These are phyloP conservation scores for Leptonema lineaticorne DNA, from an alignment of 1,140 invertebrate genomes.

Conservation along the genomic window DNA sequence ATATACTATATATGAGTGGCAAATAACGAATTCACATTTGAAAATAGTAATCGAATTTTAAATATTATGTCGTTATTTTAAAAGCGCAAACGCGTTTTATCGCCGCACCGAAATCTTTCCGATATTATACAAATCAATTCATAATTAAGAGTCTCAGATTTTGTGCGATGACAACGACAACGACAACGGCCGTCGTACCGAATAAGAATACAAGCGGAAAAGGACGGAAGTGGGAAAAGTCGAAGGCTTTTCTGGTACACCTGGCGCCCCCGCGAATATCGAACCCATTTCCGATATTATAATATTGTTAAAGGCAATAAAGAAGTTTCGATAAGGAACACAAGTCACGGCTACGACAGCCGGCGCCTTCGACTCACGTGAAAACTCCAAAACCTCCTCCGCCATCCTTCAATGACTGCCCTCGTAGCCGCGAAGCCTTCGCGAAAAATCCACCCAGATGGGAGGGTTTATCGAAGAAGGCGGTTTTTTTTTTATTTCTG, in stretches of 20 bases:
- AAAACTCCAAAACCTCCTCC: background rate
- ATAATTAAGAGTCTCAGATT: too few species aligned
- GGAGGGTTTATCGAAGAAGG: too few species aligned
- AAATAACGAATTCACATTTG: too few species aligned
- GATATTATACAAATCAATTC: conserved; percentile 5
- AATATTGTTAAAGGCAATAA: conserved; percentile 29
- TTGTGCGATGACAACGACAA: too few species aligned
- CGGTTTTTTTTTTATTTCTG: too few species aligned
- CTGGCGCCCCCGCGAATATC: conserved; percentile 2
- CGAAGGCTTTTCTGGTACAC: conserved; percentile 2
- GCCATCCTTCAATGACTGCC: background rate
- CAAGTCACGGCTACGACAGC: conserved; percentile 30
- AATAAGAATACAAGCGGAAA: too few species aligned
- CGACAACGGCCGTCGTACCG: too few species aligned
- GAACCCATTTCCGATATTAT: conserved; percentile 18
- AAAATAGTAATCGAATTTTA: too few species aligned
- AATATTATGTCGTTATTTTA: too few species aligned
- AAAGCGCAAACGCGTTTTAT: background rate
- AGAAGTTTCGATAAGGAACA: conserved; percentile 34
- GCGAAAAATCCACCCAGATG: background rate
- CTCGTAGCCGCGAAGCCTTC: background rate
- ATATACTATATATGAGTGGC: too few species aligned
- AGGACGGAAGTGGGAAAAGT: background rate
- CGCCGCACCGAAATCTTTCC: background rate
- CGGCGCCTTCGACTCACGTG: conserved; percentile 17